Base-by-base conservation (phyloP, 2,888 invertebrate species). In the Lysandra bellargus region DNA sequence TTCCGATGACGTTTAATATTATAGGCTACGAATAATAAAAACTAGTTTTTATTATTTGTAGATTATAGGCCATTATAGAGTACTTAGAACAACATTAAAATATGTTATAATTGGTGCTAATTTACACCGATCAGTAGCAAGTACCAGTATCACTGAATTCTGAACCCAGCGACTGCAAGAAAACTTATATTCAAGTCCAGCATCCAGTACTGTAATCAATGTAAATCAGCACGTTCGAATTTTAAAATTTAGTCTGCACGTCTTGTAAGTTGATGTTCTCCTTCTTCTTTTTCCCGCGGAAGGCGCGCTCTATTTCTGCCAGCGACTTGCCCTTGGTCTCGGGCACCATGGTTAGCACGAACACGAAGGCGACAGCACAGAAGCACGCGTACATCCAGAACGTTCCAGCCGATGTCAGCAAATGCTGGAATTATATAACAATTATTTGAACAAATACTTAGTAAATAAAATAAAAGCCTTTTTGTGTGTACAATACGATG, bases 311-410 rank as follows among this genome's bases (percentile, higher is more conserved):
- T 82, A 97, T 96, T 84, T 96, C 96, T 37, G 96, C 96, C 14
- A 96, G 90, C 0, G 96, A 95, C 85, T 96, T 96, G n/a, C 96
- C 96, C 85, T 96, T 96, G 0, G 97, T 97, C 88, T 97, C 97
- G 0, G 96, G 97, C 0, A 96, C 95, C 80, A 90, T 87, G 81
- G 94, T 90, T 4, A 94, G 84, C 0, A 95, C 95, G 85, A 95
- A 95, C 83, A 95, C 85, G 84, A 95, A 95, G 0, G 95, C 95
- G 6, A 91, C 1, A 0, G 90, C 91, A 82, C 95, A 95, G 85
- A 95, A 94, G 77, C 90, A 87, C 0, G 95, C 87, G 85, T 95
- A 95, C 90, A 95, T 90, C 95, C 95, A 95, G 86, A 95, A 95
- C 9, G 95, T 95, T 1, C 95, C 95, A 1, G 95, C 95, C 60